These are phyloP conservation scores for Takifugu ocellatus DNA, from an alignment of 2,797 vertebrate species.

Conservation along the genomic window DNA sequence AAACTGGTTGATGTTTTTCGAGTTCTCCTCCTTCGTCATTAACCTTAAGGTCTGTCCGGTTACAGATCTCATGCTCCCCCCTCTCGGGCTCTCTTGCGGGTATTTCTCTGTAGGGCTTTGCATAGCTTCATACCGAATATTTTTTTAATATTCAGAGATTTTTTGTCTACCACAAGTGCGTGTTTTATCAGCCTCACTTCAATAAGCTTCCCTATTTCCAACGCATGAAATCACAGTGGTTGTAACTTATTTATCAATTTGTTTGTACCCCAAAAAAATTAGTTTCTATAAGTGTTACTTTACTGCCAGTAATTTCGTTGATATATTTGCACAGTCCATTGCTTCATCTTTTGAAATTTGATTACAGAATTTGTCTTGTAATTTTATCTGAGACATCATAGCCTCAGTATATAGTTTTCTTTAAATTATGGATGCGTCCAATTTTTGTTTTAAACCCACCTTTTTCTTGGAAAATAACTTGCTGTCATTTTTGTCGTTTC, in stretches of 20 bases:
- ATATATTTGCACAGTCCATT: neutral
- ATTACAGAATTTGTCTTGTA: neutral
- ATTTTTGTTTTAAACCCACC: too few species aligned
- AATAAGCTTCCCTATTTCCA: slow-evolving; percentile 13
- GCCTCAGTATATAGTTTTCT: too few species aligned
- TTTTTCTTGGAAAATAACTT: neutral
- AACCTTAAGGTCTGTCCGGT: too few species aligned
- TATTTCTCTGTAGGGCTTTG: too few species aligned
- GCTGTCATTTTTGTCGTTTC: too few species aligned
- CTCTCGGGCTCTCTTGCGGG: too few species aligned
- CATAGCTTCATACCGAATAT: too few species aligned
- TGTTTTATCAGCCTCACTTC: slow-evolving; percentile 14
- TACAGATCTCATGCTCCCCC: too few species aligned
- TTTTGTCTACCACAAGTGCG: slow-evolving; percentile 5
- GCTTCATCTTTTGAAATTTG: neutral
- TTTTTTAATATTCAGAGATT: neutral
- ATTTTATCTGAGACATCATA: neutral
- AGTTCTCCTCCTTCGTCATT: too few species aligned
- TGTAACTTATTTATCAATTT: slow-evolving; percentile 14
- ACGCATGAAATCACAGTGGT: slow-evolving; percentile 13
- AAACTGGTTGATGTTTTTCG: too few species aligned
- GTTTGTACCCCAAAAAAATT: slow-evolving; percentile 16
- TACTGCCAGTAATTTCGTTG: neutral
- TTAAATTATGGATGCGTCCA: too few species aligned
- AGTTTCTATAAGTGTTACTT: slow-evolving; percentile 14